Evolutionary conservation across 2,888 invertebrate genomes (phyloP).

Genomic region (Gibbula magus): DNA sequence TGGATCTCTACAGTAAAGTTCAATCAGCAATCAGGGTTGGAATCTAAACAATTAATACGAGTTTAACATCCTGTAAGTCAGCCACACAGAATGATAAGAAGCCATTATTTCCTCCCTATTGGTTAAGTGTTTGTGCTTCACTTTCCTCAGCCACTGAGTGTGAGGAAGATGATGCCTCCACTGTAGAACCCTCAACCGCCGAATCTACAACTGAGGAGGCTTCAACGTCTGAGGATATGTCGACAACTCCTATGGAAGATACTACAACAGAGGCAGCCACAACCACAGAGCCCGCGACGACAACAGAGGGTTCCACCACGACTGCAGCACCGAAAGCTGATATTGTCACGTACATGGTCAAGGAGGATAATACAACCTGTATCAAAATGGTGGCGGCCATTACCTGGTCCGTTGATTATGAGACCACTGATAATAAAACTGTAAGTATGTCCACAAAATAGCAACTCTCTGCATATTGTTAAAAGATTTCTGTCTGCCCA

Average conservation of each 20-base stretch:
- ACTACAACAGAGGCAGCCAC: neutral
- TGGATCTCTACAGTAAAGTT: no score
- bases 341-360: neutral
- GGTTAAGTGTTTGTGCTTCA: no score
- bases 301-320: neutral
- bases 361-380: neutral
- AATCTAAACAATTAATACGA: no score
- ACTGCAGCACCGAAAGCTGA: neutral
- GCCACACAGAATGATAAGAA: no score
- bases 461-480: no score
- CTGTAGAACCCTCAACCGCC: no score
- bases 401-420: neutral
- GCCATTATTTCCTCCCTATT: no score
- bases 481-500: no score
- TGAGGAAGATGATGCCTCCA: no score
- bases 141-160: no score
- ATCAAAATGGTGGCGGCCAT: slow-evolving; percentile 24
- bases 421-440: slow-evolving; percentile 14
- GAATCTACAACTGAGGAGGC: neutral
- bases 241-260: neutral
- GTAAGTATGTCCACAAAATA: neutral
- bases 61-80: no score
- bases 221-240: neutral
- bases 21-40: no score
- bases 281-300: neutral